phyloP scores from a whole-genome alignment of 1,140 invertebrate species.

The Bombus impatiens region DNA sequence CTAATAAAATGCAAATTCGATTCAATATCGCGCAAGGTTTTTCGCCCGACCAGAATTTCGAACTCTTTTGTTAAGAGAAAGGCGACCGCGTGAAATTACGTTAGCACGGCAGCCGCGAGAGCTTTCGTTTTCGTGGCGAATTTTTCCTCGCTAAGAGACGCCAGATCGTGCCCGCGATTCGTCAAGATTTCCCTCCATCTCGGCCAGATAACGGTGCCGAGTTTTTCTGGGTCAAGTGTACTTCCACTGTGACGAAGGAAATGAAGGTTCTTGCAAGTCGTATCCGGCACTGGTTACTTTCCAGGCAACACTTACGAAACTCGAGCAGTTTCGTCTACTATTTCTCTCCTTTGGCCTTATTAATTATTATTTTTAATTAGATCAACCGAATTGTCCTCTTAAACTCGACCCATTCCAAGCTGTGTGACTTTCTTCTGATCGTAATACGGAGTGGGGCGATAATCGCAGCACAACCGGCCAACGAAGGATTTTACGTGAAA shows the following conservation, averaged over 20 bases:
- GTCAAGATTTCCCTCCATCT: slow-evolving; percentile 43
- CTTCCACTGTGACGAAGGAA: slow-evolving; percentile 45
- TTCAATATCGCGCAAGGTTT: slow-evolving; percentile 31
- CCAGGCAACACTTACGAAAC: background rate
- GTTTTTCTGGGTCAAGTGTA: slow-evolving; percentile 50
- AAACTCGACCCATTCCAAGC: background rate
- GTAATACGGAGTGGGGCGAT: too few species aligned
- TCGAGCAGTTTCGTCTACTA: background rate
- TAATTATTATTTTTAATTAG: slow-evolving; percentile 44
- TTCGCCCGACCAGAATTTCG: background rate
- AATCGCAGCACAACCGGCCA: too few species aligned
- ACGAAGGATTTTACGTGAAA: too few species aligned
- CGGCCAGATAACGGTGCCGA: slow-evolving; percentile 36
- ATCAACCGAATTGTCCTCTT: background rate
- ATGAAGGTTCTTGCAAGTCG: slow-evolving; percentile 17
- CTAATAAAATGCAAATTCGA: slow-evolving; percentile 51
- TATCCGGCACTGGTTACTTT: slow-evolving; percentile 12
- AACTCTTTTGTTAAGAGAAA: slow-evolving; percentile 25
- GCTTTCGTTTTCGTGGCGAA: background rate
- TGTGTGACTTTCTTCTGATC: too few species aligned
- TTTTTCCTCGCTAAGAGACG: background rate
- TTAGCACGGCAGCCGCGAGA: background rate
- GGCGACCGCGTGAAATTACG: slow-evolving; percentile 3
- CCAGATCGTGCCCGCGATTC: slow-evolving; percentile 15
- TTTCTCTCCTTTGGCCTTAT: background rate